Conservation (phyloP, 1,140 invertebrate species). For the Tribolium madens region DNA sequence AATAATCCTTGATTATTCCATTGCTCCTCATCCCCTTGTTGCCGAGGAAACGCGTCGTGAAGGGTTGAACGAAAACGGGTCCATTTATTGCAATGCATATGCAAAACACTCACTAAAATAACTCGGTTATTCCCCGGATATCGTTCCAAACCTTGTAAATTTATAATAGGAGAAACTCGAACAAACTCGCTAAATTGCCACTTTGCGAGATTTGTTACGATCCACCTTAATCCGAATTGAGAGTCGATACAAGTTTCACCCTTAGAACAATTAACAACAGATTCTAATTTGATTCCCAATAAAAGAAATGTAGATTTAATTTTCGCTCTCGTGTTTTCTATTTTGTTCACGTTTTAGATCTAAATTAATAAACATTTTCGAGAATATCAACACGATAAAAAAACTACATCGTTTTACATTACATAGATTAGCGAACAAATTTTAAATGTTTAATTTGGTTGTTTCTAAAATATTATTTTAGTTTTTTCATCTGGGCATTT, state of each 20-base stretch:
- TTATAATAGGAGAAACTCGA: conserved; percentile 12
- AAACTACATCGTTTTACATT: no score
- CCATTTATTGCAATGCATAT: conserved; percentile 51
- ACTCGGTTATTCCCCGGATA: conserved; percentile 21
- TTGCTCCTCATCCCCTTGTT: conserved; percentile 31
- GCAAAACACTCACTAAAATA: conserved; percentile 9
- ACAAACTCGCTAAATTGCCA: conserved; percentile 29
- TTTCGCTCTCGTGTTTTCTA: neutral
- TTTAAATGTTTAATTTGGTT: no score
- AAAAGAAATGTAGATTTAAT: neutral
- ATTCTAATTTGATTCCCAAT: neutral
- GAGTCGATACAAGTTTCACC: neutral
- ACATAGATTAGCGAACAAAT: no score
- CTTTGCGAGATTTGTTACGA: conserved; percentile 21
- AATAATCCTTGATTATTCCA: conserved; percentile 39
- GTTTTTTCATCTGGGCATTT: no score
- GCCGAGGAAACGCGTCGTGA: conserved; percentile 47
- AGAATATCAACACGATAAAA: no score
- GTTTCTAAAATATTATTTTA: no score
- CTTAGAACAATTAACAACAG: conserved; percentile 1
- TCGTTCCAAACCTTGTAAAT: conserved; percentile 24
- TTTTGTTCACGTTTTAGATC: conserved; percentile 9
- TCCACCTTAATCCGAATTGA: conserved; percentile 21
- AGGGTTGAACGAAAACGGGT: conserved; percentile 49
- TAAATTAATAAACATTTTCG: no score